Base-by-base conservation (phyloP, 1,140 invertebrate genomes). In the Aphelenchoides avenae region DNA sequence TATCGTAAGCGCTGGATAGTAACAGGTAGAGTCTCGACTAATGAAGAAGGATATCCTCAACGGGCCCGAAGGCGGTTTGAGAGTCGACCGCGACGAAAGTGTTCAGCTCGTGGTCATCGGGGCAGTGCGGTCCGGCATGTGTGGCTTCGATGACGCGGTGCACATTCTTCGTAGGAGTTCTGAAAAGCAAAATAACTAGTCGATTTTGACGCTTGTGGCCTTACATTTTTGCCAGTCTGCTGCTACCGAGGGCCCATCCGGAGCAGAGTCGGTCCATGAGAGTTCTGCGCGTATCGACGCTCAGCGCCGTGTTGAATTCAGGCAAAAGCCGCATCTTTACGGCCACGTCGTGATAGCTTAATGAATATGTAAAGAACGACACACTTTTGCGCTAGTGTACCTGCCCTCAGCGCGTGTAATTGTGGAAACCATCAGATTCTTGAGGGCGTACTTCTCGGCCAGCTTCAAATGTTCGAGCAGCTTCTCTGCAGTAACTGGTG, bases 401-500 rank as follows among this genome's bases (percentile, higher is more conserved):
- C 6, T 7, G 5, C 15, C 15, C 24, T 49, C 46, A 13, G 15
- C 5, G 24, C 46, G 46, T 6, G 50, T 13, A 13, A 49, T 20
- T 44, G 46, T 43, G 7, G 20, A 13, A 6, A 26, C 29, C 20
- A 49, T 49, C 46, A 49, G 50, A 49, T 49, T 49, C n/a, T 6
- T 6, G 29, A 49, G 24, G 18, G 37, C 46, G 6, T 44, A 49
- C 24, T 49, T 40, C 24, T 49, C 46, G 20, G 5, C 46, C 46
- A 36, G 24, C 13, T 7, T 6, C 18, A 49, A 49, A 50, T 50
- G 44, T 7, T 49, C 46, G n/a, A 49, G 50, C 46, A 49, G 24
- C n/a, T 49, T 26, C 7, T 6, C 29, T 6, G 13, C 5, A 50
- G 6, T 6, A 5, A 50, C 26, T 50, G 46, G 46, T 44, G 46